Percentiles rank a stretch among this genome's conserved stretches.
Conservation (phyloP, 2,888 invertebrate genomes). For the Hirtodrosophila histrioides region DNA sequence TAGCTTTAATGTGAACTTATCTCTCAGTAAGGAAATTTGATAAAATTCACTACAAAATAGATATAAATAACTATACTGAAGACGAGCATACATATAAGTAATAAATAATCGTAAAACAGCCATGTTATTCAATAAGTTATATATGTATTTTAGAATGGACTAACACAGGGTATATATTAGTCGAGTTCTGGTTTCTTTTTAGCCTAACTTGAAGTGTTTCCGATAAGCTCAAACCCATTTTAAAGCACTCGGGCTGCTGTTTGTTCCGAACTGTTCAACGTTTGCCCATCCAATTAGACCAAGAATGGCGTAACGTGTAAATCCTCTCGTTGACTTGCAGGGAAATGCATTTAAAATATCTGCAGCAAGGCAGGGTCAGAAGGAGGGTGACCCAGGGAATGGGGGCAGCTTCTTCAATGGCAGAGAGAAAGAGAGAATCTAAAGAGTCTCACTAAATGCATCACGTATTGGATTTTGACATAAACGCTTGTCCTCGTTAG, state of each 20-base stretch:
- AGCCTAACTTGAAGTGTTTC: slow-evolving; percentile 6
- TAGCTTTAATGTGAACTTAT: too few relatives aligned
- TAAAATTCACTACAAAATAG: too few relatives aligned
- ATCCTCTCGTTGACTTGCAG: slow-evolving; percentile 62
- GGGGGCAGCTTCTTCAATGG: slow-evolving; percentile 13
- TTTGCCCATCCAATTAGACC: slow-evolving; percentile 74
- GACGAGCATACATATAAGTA: too few relatives aligned
- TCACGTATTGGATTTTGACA: slow-evolving; percentile 81
- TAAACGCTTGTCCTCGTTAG: slow-evolving; percentile 82
- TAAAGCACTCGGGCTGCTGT: slow-evolving; percentile 35
- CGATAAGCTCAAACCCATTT: slow-evolving; percentile 21
- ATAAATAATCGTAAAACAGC: too few relatives aligned
- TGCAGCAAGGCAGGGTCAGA: slow-evolving; percentile 11
- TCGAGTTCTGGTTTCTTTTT: neutral
- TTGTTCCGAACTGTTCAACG: slow-evolving; percentile 33
- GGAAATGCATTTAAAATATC: slow-evolving; percentile 72
- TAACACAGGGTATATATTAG: too few relatives aligned
- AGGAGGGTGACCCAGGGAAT: neutral
- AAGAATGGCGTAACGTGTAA: slow-evolving; percentile 77
- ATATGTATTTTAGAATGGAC: too few relatives aligned
- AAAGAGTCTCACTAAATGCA: slow-evolving; percentile 66
- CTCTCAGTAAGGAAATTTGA: too few relatives aligned
- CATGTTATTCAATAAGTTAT: too few relatives aligned
- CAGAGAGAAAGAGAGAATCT: slow-evolving; percentile 8
- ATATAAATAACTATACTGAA: too few relatives aligned